phyloP scores from a whole-genome alignment of 1,140 invertebrate species.

The Drosophila prosaltans region DNA sequence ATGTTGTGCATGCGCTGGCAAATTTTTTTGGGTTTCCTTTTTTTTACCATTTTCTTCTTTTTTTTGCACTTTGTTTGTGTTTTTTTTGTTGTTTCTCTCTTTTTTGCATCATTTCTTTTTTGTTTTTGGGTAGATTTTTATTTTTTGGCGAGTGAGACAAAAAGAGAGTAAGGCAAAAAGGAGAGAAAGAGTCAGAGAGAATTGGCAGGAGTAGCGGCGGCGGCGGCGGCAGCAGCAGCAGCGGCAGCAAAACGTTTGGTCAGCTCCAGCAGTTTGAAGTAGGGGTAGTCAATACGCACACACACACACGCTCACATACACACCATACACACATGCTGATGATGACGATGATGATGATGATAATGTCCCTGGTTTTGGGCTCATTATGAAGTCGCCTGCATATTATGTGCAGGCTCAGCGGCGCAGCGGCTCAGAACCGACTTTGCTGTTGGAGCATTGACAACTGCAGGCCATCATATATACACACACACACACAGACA shows the following conservation, averaged over 20 bases:
- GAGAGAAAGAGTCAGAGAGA: slow-evolving; percentile 30
- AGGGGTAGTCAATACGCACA: slow-evolving; percentile 57
- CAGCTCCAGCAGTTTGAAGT: slow-evolving; percentile 55
- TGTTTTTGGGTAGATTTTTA: slow-evolving; percentile 79
- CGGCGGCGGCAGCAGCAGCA: slow-evolving; percentile 24
- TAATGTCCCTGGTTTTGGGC: slow-evolving; percentile 27
- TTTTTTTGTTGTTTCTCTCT: slow-evolving; percentile 7
- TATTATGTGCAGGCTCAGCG: slow-evolving; percentile 71
- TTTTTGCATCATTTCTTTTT: slow-evolving; percentile 48
- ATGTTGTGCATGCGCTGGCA: slow-evolving; percentile 37
- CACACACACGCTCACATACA: slow-evolving; percentile 21
- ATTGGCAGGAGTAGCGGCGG: slow-evolving; percentile 24
- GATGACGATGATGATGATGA: slow-evolving; percentile 47
- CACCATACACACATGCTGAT: slow-evolving; percentile 16
- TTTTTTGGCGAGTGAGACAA: slow-evolving; percentile 70
- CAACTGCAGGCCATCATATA: slow-evolving; percentile 51
- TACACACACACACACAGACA: slow-evolving; percentile 16
- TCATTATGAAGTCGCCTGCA: slow-evolving; percentile 71
- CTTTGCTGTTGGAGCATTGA: slow-evolving; percentile 74
- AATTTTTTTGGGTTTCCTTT: slow-evolving; percentile 28
- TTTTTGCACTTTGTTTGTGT: slow-evolving; percentile 23
- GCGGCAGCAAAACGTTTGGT: slow-evolving; percentile 36
- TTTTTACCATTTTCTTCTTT: slow-evolving; percentile 13
- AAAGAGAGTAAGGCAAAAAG: slow-evolving; percentile 11
- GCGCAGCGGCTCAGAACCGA: slow-evolving; percentile 73